These are phyloP conservation scores for Philhelius pedissequus DNA, from an alignment of 2,888 invertebrate species.

Conservation along the genomic window DNA sequence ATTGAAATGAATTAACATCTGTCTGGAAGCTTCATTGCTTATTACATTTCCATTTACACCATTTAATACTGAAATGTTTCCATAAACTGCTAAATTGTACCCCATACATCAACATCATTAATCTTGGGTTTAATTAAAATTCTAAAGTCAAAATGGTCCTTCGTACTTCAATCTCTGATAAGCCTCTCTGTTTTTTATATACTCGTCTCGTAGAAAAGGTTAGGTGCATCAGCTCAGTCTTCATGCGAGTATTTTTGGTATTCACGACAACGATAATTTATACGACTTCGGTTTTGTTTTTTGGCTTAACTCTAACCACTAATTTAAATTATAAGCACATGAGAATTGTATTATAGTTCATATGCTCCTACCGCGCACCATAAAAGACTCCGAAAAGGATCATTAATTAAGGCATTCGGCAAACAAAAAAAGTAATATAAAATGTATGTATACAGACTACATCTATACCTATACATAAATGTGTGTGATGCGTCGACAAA, in stretches of 20 bases:
- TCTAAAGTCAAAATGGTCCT: background rate
- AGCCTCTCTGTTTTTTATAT: background rate
- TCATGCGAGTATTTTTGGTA: background rate
- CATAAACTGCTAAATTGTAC: background rate
- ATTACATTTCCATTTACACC: background rate
- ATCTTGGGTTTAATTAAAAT: slow-evolving; percentile 53
- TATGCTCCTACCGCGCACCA: background rate
- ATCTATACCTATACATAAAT: no score
- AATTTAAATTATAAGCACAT: background rate
- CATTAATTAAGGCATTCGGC: slow-evolving; percentile 35
- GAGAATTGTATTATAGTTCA: background rate
- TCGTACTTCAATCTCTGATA: background rate
- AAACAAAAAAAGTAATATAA: background rate
- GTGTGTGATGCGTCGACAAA: background rate
- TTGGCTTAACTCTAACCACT: background rate
- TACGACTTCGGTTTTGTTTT: background rate
- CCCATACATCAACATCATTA: background rate
- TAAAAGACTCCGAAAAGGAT: slow-evolving; percentile 11
- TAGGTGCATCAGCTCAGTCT: background rate
- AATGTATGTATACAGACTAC: background rate
- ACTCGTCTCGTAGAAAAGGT: no score
- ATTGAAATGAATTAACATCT: background rate
- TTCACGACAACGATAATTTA: slow-evolving; percentile 6
- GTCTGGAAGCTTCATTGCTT: background rate
- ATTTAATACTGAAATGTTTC: background rate